Base-by-base conservation (phyloP, 2,797 vertebrate species). In the Cryptoblepharus egeriae region DNA sequence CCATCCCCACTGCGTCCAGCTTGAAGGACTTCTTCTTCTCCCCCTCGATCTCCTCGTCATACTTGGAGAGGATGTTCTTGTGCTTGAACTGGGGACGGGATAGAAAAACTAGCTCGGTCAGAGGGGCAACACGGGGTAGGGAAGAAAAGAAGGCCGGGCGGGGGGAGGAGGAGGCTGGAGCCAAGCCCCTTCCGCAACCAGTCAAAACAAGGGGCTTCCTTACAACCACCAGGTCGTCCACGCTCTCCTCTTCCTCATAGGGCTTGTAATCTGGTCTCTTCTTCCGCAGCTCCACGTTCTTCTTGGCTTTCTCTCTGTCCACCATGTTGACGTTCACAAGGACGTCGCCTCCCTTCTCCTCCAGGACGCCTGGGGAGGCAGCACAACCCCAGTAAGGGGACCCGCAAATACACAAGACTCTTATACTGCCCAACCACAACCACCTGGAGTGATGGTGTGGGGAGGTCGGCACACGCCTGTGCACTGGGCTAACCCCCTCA, bases 11-110 rank as follows among this genome's bases (percentile, higher is more conserved):
- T 0, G 96, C 83, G 13, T 93, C 96, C 83, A 99, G 81, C 1
- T 96, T 94, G 93, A 99, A 98, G 12, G 97, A 97, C 79, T 97
- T 97, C 39, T 97, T 98, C 93, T 97, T 97, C 88, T 98, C 97
- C 0, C 98, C 98, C 0, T 99, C 97, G 0, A 99, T 97, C 91
- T 98, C 98, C 87, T 98, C 98, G 0, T 99, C 98, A 0, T 99
- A 99, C 90, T 99, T 98, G 42, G 97, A 95, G 79, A 99, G 95
- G 16, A 99, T 94, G 0, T 95, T 88, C 39, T 91, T 97, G 3
- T 93, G 65, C 75, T 97, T 98, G 3, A 97, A 92, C 67, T 97
- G 76, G 60, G 6, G 49, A 15, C 6, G 70, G 60, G 32, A 39
- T 2, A 28, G 82, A 20, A 68, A 9, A 30, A 1, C 1, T 1